These are phyloP conservation scores for Chrosomus eos DNA, from an alignment of 2,797 vertebrate species.

Conservation along the genomic window DNA sequence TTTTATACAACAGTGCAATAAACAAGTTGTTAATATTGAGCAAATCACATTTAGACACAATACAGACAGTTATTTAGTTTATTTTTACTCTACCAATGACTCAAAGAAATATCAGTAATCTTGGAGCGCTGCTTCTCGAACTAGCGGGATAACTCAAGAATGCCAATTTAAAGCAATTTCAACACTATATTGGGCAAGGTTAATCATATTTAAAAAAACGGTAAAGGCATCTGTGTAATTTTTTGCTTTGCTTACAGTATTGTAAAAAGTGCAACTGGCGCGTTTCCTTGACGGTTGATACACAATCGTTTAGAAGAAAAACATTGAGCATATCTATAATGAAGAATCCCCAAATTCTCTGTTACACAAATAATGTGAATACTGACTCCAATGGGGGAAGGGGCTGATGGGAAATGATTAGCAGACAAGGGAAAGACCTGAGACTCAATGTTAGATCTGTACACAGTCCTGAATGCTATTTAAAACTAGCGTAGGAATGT, in stretches of 20 bases:
- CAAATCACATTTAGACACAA: neutral
- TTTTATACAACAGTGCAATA: neutral
- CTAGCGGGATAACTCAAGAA: neutral
- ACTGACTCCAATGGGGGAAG: neutral
- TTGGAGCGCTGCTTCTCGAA: neutral
- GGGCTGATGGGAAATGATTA: slow-evolving; percentile 53
- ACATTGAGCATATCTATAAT: neutral
- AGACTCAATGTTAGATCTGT: slow-evolving; percentile 43
- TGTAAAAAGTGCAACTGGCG: neutral
- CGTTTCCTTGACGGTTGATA: neutral
- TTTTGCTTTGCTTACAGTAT: neutral
- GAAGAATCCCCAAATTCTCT: neutral
- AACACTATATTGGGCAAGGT: neutral
- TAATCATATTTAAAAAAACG: neutral
- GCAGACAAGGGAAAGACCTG: slow-evolving; percentile 37
- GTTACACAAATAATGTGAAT: neutral
- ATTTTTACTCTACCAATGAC: neutral
- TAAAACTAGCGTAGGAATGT: slow-evolving; percentile 76
- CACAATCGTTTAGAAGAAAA: neutral
- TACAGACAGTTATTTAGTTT: neutral
- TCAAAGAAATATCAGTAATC: neutral
- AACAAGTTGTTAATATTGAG: neutral
- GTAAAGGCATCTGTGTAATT: neutral
- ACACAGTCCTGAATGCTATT: slow-evolving; percentile 69
- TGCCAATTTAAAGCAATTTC: neutral